Evolutionary conservation across 2,888 invertebrate species (phyloP), one percentile per base, ranked within the genome.

Genomic region (Hypomecis punctinalis): DNA sequence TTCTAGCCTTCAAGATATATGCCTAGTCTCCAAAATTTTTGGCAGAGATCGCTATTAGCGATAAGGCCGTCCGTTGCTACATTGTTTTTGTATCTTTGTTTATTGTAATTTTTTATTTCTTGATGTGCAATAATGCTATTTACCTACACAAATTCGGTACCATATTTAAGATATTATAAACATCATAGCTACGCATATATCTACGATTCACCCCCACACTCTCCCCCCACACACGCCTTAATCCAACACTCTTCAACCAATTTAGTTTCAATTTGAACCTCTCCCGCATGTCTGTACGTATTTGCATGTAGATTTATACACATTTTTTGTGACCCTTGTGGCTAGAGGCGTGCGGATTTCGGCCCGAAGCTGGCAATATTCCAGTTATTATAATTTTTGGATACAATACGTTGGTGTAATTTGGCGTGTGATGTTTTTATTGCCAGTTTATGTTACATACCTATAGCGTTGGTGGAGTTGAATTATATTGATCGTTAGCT

Each of bases 261-360:
- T 81, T 76, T 73, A 77, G 76, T 79, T 79, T 77, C 82, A 77
- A 80, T 80, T 79, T 74, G 69, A 74, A 68, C 67, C 69, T 69
- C 69, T 66, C 64, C 66, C 68, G 64, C 57, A 65, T 72, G 71
- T 70, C 71, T 72, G 57, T 72, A 68, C 65, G 74, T 72, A 80
- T 77, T 75, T 76, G 67, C 70, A 79, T 80, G 74, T 72, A 77
- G 74, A 79, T 81, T 79, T 76, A 77, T 70, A 71, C 68, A 66
- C 67, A 61, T 73, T 74, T 74, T 74, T 74, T 74, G 70, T 63
- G 53, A 53, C 61, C 67, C 58, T 59, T 63, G 66, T 62, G 55
- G 70, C 59, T 67, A 60, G 65, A 66, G 56, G 5, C 10, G 64
- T 51, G 11, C 23, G 63, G 58, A 45, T 63, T 65, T 68, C 59